These are phyloP conservation scores for Caenorhabditis virilis DNA, from an alignment of 2,888 invertebrate genomes.

Conservation along the genomic window DNA sequence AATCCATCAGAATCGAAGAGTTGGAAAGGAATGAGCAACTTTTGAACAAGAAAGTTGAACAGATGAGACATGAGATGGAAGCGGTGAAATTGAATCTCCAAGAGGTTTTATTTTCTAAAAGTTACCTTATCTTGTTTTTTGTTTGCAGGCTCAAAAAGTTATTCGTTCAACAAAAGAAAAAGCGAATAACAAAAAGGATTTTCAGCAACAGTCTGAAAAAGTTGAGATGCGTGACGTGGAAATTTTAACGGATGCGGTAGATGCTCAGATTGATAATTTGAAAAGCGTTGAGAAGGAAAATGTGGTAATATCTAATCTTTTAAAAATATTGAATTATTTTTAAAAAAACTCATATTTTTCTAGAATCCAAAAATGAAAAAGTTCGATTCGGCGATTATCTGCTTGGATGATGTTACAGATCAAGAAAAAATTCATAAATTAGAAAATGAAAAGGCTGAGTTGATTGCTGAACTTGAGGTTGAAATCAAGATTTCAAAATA, in stretches of 20 bases:
- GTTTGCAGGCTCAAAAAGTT: background rate
- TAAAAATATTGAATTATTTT: background rate
- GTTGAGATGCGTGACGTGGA: background rate
- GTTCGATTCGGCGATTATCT: conserved; percentile 18
- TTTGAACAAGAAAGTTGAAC: conserved; percentile 1
- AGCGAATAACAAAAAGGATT: background rate
- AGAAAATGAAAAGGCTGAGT: conserved; percentile 3
- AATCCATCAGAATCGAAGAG: background rate
- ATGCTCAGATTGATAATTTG: background rate
- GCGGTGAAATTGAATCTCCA: background rate
- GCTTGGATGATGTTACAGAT: conserved; percentile 5
- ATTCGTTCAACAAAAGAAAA: conserved; percentile 2
- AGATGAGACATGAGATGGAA: background rate
- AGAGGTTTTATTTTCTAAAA: background rate
- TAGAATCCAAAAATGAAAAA: background rate
- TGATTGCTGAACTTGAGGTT: conserved; percentile 5
- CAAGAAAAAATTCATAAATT: conserved; percentile 4
- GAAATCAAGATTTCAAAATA: background rate
- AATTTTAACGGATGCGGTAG: conserved; percentile 6
- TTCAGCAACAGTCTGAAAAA: conserved; percentile 6
- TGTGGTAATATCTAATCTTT: background rate
- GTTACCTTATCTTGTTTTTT: background rate
- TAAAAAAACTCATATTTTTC: background rate
- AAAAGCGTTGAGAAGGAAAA: conserved; percentile 19
- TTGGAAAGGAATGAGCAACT: conserved; percentile 2